A percentile compares a stretch with the other conserved stretches of the same genome.
phyloP scores from a whole-genome alignment of 2,797 vertebrate genomes.

The Balearica regulorum region DNA sequence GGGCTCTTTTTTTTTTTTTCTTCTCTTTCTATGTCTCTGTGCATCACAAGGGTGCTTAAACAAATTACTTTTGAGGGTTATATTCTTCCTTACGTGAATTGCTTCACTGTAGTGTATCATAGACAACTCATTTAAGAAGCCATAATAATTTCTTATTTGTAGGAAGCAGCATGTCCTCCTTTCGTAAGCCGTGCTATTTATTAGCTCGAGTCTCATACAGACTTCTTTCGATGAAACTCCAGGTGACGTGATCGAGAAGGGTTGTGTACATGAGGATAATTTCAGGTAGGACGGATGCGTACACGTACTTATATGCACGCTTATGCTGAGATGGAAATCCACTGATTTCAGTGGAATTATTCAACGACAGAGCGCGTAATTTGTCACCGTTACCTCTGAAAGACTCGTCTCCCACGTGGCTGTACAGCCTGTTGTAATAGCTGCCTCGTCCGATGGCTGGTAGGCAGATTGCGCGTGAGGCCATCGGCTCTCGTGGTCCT shows the following conservation, averaged over 20 bases:
- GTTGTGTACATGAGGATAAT: background rate
- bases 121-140: background rate
- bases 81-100: background rate
- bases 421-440: background rate
- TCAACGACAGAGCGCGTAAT: background rate
- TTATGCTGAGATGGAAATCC: background rate
- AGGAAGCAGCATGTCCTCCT: background rate
- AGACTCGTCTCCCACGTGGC: background rate
- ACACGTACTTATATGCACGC: fast-evolving
- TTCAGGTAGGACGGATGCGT: background rate
- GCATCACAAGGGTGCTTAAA: background rate
- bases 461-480: background rate
- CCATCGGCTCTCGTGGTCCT: background rate
- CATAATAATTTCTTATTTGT: background rate
- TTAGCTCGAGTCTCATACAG: background rate
- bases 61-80: background rate
- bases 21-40: background rate
- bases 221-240: background rate
- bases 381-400: background rate
- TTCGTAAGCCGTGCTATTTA: background rate
- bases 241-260: fast-evolving
- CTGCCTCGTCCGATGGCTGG: background rate
- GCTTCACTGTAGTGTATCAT: background rate
- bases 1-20: background rate
- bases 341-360: background rate